Percentiles rank a stretch among this genome's conserved stretches.
These are phyloP conservation scores for Mongoloraphidia duomilia DNA, from an alignment of 2,888 invertebrate genomes.

Conservation along the genomic window DNA sequence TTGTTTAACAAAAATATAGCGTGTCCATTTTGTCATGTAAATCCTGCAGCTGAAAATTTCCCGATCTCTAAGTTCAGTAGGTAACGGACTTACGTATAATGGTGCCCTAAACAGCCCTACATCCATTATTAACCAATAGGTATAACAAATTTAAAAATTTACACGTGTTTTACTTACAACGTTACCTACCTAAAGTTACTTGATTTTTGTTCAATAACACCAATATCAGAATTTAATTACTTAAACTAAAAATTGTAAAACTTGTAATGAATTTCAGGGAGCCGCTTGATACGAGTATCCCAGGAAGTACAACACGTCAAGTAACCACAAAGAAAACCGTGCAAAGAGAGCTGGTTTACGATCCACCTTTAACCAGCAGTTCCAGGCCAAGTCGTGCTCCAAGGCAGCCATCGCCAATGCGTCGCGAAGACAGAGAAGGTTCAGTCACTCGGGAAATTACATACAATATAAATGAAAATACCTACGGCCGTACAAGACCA, in stretches of 20 bases:
- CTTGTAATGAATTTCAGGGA: conserved; percentile 2
- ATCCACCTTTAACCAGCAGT: not conserved
- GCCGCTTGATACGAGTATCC: not conserved
- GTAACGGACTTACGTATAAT: too few species aligned
- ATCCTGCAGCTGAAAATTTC: too few species aligned
- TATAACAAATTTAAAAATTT: too few species aligned
- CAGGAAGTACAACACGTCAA: conserved; percentile 5
- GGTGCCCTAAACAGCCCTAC: too few species aligned
- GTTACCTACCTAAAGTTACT: too few species aligned
- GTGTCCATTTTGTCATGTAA: too few species aligned
- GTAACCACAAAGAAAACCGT: conserved; percentile 19
- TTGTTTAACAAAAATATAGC: too few species aligned
- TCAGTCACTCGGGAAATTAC: conserved; percentile 22
- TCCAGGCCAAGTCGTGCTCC: not conserved
- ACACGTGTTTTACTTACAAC: too few species aligned
- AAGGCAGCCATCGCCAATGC: conserved; percentile 19
- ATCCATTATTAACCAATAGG: too few species aligned
- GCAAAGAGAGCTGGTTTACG: conserved; percentile 27
- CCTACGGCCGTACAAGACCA: not conserved
- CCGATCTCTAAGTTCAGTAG: too few species aligned
- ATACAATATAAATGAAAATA: conserved; percentile 22
- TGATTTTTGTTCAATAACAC: too few species aligned
- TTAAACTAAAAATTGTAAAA: not conserved
- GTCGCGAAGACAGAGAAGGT: conserved; percentile 22
- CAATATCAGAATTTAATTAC: too few species aligned